Evolutionary conservation across 2,113 vertebrate species (phyloP).

Genomic region (Chamaea fasciata): DNA sequence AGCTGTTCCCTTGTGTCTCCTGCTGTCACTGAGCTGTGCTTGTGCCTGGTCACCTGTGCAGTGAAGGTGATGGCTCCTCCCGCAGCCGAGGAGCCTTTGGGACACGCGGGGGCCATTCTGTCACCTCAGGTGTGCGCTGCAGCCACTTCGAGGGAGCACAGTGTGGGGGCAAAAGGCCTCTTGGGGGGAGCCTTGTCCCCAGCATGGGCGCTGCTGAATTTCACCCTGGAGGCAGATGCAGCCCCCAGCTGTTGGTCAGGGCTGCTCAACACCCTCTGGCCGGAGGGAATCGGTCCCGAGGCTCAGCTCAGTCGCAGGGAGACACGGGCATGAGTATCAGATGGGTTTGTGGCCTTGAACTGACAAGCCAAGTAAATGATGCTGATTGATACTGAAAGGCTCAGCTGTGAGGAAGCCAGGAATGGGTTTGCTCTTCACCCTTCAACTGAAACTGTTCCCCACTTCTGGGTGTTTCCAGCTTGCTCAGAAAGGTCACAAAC

Average conservation of each 20-base stretch:
- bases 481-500: neutral
- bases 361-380: constrained; percentile 18
- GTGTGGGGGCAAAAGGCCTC: neutral
- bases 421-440: neutral
- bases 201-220: neutral
- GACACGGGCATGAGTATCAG: neutral
- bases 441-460: neutral
- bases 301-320: neutral
- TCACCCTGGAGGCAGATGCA: neutral
- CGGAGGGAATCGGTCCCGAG: neutral
- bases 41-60: neutral
- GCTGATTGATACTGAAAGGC: constrained; percentile 14
- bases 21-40: neutral
- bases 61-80: neutral
- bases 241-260: neutral
- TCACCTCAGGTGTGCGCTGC: neutral
- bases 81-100: neutral
- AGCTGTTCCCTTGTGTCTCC: neutral
- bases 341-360: neutral
- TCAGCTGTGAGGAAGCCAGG: neutral
- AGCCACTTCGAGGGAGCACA: neutral
- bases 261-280: neutral
- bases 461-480: neutral
- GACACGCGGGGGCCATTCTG: fast-evolving
- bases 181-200: neutral